A percentile compares a stretch with the other conserved stretches of the same genome.
These are phyloP conservation scores for Crocuta crocuta DNA, from an alignment of 2,113 vertebrate genomes.

Conservation along the genomic window DNA sequence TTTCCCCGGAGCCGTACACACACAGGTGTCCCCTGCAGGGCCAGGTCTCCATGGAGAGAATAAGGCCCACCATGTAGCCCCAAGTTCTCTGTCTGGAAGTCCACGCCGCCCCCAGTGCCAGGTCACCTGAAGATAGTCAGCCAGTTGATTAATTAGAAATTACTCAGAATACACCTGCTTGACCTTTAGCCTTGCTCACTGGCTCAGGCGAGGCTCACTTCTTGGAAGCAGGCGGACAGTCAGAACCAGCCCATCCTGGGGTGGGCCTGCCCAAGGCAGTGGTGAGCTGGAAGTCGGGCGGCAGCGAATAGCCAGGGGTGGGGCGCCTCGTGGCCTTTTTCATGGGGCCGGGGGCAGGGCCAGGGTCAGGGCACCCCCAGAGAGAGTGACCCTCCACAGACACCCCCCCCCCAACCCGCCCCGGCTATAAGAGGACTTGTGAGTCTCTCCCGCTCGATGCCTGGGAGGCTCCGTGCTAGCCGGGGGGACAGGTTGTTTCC, in stretches of 20 bases:
- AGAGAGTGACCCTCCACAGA: not conserved
- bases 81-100: not conserved
- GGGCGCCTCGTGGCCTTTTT: no score
- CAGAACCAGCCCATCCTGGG: not conserved
- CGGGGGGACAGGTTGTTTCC: not conserved
- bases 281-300: not conserved
- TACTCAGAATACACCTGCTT: no score
- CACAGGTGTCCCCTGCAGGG: not conserved
- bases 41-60: not conserved
- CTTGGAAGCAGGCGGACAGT: not conserved
- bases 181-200: not conserved
- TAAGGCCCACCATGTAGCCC: fast-evolving
- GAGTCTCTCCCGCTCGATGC: not conserved
- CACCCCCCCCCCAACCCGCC: no score
- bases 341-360: no score
- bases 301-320: not conserved
- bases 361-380: not conserved
- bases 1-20: no score
- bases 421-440: fast-evolving
- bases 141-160: not conserved
- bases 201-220: not conserved
- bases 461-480: not conserved
- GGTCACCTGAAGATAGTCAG: not conserved
- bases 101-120: not conserved
- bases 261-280: not conserved